Conservation (phyloP, 2,797 vertebrate species). For the Manis crassicaudata region DNA sequence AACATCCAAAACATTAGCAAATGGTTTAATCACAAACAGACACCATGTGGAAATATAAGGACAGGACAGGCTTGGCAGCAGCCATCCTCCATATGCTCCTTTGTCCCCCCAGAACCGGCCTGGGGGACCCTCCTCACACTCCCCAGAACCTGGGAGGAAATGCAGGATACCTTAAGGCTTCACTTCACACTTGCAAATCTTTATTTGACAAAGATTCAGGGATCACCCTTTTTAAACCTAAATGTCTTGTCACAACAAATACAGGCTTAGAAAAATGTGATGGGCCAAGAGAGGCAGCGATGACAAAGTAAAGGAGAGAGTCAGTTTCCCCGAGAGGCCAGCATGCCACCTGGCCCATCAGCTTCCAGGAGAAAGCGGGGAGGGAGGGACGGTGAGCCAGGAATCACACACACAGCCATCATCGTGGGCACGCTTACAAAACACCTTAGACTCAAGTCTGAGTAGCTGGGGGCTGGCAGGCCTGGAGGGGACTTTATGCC, state of each 20-base stretch:
- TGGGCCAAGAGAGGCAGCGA: too few relatives aligned
- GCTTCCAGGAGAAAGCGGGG: too few relatives aligned
- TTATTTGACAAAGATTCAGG: neutral
- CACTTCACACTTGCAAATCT: neutral
- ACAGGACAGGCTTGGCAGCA: fast-evolving
- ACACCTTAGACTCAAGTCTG: neutral
- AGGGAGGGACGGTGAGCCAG: fast-evolving
- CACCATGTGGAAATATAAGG: neutral
- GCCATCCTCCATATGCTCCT: fast-evolving
- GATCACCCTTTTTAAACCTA: neutral
- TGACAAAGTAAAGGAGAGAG: neutral
- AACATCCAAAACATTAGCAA: neutral
- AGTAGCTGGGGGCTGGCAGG: too few relatives aligned
- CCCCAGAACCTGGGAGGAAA: neutral
- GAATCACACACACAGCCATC: neutral
- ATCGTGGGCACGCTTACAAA: neutral
- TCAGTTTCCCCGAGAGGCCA: neutral
- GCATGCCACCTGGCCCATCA: neutral
- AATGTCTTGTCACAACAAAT: neutral
- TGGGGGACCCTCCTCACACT: fast-evolving
- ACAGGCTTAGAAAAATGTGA: neutral
- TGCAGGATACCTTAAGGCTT: too few relatives aligned
- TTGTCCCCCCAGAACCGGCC: neutral
- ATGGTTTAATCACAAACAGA: neutral
- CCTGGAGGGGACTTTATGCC: neutral